These are phyloP conservation scores for Dissostichus mawsoni DNA, from an alignment of 2,113 vertebrate species.

Conservation along the genomic window DNA sequence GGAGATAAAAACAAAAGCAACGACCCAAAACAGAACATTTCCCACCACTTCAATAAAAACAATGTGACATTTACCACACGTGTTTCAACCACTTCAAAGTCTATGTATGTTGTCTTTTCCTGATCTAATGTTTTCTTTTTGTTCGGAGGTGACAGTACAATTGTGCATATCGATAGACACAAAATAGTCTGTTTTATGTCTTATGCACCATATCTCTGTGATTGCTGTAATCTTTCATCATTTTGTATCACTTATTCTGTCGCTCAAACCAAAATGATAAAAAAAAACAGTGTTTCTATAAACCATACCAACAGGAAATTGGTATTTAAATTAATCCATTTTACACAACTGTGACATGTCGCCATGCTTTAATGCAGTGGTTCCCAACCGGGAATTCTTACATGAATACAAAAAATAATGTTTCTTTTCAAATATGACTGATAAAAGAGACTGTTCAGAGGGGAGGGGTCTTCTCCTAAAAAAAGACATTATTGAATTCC, in stretches of 20 bases:
- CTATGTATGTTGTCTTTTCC: background rate
- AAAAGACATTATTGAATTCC: too few relatives aligned
- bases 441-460: too few relatives aligned
- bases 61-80: background rate
- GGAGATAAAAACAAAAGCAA: conserved; percentile 15
- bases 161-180: background rate
- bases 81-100: background rate
- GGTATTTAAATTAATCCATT: background rate
- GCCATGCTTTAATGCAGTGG: too few relatives aligned
- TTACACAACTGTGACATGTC: too few relatives aligned
- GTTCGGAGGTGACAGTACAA: background rate
- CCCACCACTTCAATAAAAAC: conserved; percentile 7
- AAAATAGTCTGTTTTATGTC: background rate
- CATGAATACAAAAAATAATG: too few relatives aligned
- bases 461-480: too few relatives aligned
- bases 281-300: background rate
- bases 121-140: background rate
- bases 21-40: conserved; percentile 5
- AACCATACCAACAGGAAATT: background rate
- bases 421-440: too few relatives aligned
- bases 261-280: too few relatives aligned
- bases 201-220: background rate
- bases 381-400: too few relatives aligned
- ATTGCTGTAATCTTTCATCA: background rate
- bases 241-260: too few relatives aligned